Evolutionary conservation across 2,113 vertebrate species (phyloP).

Genomic region (Desmodus rotundus): DNA sequence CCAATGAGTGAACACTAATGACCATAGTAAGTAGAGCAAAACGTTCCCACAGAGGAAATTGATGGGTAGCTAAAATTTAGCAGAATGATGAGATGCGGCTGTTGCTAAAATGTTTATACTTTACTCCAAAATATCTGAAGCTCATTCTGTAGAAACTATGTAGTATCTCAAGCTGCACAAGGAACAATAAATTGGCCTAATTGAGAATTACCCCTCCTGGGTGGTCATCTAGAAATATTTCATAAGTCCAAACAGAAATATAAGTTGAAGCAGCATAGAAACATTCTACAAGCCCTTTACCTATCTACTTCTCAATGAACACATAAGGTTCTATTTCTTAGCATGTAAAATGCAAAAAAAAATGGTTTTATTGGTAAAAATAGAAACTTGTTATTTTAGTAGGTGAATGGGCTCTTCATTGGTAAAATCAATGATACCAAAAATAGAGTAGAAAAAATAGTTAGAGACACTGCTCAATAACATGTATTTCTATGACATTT

Average conservation of each 20-base stretch:
- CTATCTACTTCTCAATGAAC: background rate
- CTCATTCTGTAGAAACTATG: background rate
- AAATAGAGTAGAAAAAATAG: background rate
- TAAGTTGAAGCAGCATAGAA: background rate
- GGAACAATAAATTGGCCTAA: background rate
- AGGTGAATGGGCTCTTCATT: background rate
- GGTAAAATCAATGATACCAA: background rate
- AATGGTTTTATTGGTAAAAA: background rate
- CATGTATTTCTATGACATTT: background rate
- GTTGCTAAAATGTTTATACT: background rate
- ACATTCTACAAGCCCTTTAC: background rate
- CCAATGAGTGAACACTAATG: background rate
- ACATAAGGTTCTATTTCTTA: background rate
- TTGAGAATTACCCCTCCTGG: background rate
- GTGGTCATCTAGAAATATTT: background rate
- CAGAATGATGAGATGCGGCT: background rate
- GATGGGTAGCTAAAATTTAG: background rate
- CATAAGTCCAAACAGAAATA: background rate
- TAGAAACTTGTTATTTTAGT: background rate
- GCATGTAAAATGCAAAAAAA: background rate
- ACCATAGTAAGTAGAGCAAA: background rate
- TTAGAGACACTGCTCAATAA: background rate
- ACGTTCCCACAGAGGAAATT: background rate
- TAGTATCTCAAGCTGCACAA: background rate
- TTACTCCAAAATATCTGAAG: background rate